phyloP scores from a whole-genome alignment of 2,113 vertebrate species.

The Octodon degus region DNA sequence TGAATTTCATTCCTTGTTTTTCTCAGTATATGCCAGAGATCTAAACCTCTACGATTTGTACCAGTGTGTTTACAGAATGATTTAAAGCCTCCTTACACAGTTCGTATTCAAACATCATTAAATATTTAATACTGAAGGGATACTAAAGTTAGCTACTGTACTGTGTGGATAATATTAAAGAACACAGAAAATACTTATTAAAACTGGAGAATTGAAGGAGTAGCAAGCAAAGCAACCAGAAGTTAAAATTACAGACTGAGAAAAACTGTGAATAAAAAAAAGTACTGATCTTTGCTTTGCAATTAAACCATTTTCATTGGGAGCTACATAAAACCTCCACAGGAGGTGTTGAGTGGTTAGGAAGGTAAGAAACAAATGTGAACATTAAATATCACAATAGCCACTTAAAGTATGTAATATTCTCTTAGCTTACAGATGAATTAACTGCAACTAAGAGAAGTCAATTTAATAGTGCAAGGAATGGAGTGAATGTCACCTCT shows the following conservation, averaged over 20 bases:
- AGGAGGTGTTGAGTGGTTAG: background rate
- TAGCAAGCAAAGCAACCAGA: slow-evolving; percentile 8
- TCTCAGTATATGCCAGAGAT: background rate
- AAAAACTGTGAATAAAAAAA: slow-evolving; percentile 42
- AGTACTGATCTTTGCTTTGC: background rate
- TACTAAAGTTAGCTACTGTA: slow-evolving; percentile 56
- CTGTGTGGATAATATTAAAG: slow-evolving; percentile 4
- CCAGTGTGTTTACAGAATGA: slow-evolving; percentile 63
- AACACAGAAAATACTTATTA: slow-evolving; percentile 12
- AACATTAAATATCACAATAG: background rate
- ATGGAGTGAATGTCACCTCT: too few species aligned
- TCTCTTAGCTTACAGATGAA: background rate
- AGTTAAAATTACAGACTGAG: slow-evolving; percentile 23
- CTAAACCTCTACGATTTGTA: slow-evolving; percentile 63
- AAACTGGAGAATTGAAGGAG: background rate
- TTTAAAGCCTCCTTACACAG: slow-evolving; percentile 71
- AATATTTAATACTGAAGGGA: slow-evolving; percentile 71
- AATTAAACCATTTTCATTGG: slow-evolving; percentile 53
- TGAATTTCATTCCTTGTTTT: slow-evolving; percentile 65
- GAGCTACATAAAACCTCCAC: background rate
- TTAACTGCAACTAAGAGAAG: background rate
- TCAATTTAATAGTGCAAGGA: background rate
- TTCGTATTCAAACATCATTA: slow-evolving; percentile 67
- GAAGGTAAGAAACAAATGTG: background rate
- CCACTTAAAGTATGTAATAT: background rate